Conservation (phyloP, 1,140 invertebrate species). For the Calephelis virginiensis region DNA sequence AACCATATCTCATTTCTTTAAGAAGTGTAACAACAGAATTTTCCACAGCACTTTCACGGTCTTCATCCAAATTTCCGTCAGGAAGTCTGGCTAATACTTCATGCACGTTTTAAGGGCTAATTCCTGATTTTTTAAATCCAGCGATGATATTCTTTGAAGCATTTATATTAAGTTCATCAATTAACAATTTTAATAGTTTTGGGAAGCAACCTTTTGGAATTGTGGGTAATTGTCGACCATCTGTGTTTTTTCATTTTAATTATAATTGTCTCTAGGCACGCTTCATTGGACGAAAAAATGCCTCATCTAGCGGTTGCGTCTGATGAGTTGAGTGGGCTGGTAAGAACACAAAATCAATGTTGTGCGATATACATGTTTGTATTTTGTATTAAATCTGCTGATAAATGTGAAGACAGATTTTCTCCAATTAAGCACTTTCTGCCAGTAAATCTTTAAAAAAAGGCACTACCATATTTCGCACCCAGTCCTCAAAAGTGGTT, state of each 20-base stretch:
- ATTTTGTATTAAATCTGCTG: no score
- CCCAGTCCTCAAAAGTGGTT: no score
- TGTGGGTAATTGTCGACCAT: constrained; percentile 21
- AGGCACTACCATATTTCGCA: no score
- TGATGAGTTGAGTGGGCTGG: constrained; percentile 25
- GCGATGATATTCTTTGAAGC: constrained; percentile 25
- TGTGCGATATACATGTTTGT: constrained; percentile 15
- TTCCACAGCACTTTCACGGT: no score
- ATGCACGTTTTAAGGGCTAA: constrained; percentile 21
- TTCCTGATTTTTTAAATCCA: constrained; percentile 27
- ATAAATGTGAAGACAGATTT: no score
- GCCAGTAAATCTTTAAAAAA: no score
- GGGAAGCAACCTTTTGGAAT: constrained; percentile 28
- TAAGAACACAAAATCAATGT: constrained; percentile 22
- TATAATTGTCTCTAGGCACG: constrained; percentile 21
- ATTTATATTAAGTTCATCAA: constrained; percentile 21
- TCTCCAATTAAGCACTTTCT: no score
- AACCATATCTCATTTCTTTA: no score
- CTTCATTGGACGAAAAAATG: constrained; percentile 25
- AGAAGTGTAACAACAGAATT: no score
- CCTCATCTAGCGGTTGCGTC: constrained; percentile 24
- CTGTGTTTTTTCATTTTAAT: constrained; percentile 26
- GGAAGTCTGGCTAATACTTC: constrained; percentile 9
- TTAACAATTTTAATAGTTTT: constrained; percentile 16
- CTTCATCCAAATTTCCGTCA: no score